Evolutionary conservation across 2,888 invertebrate genomes (phyloP), one percentile per base, ranked within the genome.

Genomic region (Myopa tessellatipennis): DNA sequence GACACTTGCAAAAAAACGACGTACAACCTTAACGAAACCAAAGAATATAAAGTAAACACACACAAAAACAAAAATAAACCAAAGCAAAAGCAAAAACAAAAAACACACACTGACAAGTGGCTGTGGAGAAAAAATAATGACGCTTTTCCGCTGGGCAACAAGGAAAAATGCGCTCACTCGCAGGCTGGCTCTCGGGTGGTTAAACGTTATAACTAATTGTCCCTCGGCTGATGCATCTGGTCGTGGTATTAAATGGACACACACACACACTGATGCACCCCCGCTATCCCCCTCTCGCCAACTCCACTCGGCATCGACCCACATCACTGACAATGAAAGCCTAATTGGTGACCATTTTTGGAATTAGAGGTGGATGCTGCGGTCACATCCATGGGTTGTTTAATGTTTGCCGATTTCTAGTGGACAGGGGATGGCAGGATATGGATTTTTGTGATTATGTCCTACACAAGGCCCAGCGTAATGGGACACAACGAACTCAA

Each of bases 321-420:
- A 45, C 80, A 81, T 45, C 80, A 79, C 80, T 80, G 76, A 85
- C 85, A 86, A 86, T 86, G 82, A 83, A 73, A 79, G 85, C 84
- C 86, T 87, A 87, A 87, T 87, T 87, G 87, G 85, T 84, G 83
- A 83, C 85, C 85, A 86, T 87, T 87, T 87, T 87, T 79, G 85
- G 86, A 74, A 79, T 79, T 77, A 38, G 63, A 68, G 73, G 65
- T 63, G 79, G 26, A 72, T 68, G 73, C 55, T 76, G 77, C 55
- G 75, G 68, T 77, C 75, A 60, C 75, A 69, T 75, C 45, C 34
- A 45, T 60, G 69, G 74, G 34, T 34, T n/a, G 75, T 68, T 75
- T 75, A 75, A 75, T 69, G 75, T 75, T 65, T 60, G 75, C 34
- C 60, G 26, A 69, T 68, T 69, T 75, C 16, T 45, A 52, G 75